Conservation (phyloP, 2,888 invertebrate genomes). For the Athrips mouffetella region DNA sequence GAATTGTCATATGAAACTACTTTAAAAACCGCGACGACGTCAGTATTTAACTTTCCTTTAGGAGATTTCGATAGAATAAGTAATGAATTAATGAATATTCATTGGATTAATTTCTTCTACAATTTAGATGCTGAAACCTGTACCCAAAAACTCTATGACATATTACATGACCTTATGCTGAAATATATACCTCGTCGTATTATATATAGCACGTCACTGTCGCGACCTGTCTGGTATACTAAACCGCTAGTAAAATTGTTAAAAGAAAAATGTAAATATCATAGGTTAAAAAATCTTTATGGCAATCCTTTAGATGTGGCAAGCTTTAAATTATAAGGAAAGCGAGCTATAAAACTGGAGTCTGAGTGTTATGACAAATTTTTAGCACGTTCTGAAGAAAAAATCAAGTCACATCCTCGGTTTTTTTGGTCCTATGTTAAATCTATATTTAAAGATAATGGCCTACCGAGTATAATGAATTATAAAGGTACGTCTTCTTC, state of each 20-base stretch:
- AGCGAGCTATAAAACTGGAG: not conserved
- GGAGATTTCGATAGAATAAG: not conserved
- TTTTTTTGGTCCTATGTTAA: not conserved
- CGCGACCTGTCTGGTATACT: not conserved
- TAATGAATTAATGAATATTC: not conserved
- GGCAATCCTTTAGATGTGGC: not conserved
- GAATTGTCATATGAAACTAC: not conserved
- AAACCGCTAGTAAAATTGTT: not conserved
- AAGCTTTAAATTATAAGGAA: not conserved
- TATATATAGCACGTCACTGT: not conserved
- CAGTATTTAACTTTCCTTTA: not conserved
- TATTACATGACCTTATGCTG: not conserved
- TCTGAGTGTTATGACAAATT: not conserved
- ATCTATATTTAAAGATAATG: not conserved
- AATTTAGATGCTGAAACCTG: not conserved
- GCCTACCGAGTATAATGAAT: not conserved
- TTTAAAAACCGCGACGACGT: not conserved
- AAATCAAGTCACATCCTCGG: not conserved
- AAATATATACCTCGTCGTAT: not conserved
- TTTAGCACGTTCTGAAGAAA: not conserved
- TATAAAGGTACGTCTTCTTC: not conserved
- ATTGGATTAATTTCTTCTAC: not conserved
- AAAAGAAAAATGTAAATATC: not conserved
- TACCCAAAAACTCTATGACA: not conserved
- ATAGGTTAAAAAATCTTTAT: not conserved